Conservation (phyloP, 1,140 invertebrate species). For the Lanistes nyassanus region DNA sequence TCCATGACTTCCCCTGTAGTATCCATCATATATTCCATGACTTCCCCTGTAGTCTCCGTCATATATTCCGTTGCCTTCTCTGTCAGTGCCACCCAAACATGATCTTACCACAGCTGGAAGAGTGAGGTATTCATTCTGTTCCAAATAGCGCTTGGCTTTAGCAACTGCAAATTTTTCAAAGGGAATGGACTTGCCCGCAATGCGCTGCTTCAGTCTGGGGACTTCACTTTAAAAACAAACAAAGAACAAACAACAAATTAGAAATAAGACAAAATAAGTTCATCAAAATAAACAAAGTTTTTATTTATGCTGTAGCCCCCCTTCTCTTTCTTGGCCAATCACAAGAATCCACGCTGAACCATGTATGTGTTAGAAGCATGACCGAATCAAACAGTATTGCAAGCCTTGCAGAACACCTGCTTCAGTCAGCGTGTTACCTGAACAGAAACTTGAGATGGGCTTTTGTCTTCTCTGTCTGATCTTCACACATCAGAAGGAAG, state of each 20-base stretch:
- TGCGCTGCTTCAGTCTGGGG: constrained; percentile 85
- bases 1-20: too few species aligned
- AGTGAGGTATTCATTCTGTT: constrained; percentile 79
- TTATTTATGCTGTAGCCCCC: not conserved
- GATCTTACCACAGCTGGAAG: constrained; percentile 80
- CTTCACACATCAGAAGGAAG: constrained; percentile 78
- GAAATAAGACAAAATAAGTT: not conserved
- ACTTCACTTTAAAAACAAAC: constrained; percentile 72
- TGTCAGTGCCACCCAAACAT: too few species aligned
- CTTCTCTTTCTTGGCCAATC: too few species aligned
- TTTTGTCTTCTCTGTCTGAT: constrained; percentile 67
- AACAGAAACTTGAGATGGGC: constrained; percentile 56
- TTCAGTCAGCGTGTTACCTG: constrained; percentile 36
- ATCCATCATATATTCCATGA: too few species aligned
- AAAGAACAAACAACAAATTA: not conserved
- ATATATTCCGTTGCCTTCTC: too few species aligned
- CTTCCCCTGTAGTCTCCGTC: too few species aligned
- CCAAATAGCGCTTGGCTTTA: constrained; percentile 82
- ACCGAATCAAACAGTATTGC: not conserved
- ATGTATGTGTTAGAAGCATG: not conserved
- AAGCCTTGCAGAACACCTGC: not conserved
- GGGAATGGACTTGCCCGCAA: constrained; percentile 95
- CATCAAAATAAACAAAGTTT: not conserved
- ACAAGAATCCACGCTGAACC: too few species aligned
- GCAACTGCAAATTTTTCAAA: constrained; percentile 95